A percentile compares a stretch with the other conserved stretches of the same genome.
phyloP scores from a whole-genome alignment of 2,888 invertebrate genomes.

The Tipula lateralis region DNA sequence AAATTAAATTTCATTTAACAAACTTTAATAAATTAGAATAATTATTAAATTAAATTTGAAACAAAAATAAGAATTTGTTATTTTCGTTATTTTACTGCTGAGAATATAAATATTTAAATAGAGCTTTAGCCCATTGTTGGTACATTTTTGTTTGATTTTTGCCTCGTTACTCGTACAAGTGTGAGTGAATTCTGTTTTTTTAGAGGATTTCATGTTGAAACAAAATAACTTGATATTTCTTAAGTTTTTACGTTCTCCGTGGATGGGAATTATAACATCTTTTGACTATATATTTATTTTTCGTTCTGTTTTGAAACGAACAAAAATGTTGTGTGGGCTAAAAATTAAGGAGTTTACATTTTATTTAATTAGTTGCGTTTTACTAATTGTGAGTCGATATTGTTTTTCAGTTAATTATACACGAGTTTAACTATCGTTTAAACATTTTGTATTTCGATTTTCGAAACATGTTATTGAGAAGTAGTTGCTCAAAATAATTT shows the following conservation, averaged over 20 bases:
- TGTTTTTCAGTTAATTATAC: neutral
- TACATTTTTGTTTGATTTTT: neutral
- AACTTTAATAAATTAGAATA: slow-evolving; percentile 24
- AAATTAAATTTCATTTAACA: slow-evolving; percentile 11
- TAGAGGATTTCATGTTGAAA: neutral
- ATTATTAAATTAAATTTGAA: slow-evolving; percentile 24
- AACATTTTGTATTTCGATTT: too few species aligned
- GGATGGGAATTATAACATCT: neutral
- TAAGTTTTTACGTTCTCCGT: neutral
- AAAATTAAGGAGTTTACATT: neutral
- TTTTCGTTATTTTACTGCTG: neutral
- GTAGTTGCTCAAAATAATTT: too few species aligned
- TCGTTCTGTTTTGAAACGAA: neutral
- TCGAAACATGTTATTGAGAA: too few species aligned
- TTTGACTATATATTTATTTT: neutral
- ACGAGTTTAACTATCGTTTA: too few species aligned
- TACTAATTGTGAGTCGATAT: neutral
- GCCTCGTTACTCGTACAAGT: neutral
- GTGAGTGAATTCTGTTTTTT: neutral
- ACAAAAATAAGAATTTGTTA: neutral
- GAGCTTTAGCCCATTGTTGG: neutral
- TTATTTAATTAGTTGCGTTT: neutral
- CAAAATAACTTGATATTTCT: neutral
- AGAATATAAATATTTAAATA: neutral
- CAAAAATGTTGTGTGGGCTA: neutral